Conservation (phyloP, 2,888 invertebrate genomes). For the Empis stercorea region DNA sequence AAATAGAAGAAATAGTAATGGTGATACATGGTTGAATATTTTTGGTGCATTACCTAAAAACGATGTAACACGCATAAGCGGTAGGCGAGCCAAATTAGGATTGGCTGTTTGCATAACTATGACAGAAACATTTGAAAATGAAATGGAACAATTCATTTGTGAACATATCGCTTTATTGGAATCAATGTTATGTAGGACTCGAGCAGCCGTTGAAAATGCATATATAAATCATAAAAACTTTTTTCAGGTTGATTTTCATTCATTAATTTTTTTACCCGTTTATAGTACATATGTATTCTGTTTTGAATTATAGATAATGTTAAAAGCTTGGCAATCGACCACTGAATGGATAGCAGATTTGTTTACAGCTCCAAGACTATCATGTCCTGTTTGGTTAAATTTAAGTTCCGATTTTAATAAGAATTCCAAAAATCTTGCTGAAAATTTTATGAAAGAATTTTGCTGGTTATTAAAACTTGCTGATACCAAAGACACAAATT, state of each 20-base stretch:
- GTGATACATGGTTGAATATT: neutral
- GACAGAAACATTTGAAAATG: constrained; percentile 43
- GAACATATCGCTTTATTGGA: constrained; percentile 68
- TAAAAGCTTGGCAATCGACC: constrained; percentile 37
- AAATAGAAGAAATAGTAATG: too few relatives aligned
- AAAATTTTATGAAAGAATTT: constrained; percentile 42
- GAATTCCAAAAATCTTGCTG: constrained; percentile 34
- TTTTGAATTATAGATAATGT: constrained; percentile 33
- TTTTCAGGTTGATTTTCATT: constrained; percentile 35
- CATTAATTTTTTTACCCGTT: too few relatives aligned
- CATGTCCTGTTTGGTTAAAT: constrained; percentile 53
- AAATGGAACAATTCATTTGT: constrained; percentile 60
- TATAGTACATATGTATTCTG: neutral
- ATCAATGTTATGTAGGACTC: constrained; percentile 56
- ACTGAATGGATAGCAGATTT: constrained; percentile 49
- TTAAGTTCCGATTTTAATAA: constrained; percentile 37
- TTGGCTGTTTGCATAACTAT: constrained; percentile 51
- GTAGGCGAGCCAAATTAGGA: constrained; percentile 44
- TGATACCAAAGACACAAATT: constrained; percentile 79
- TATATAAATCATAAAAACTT: constrained; percentile 40
- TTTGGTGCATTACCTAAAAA: neutral
- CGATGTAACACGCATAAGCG: constrained; percentile 7
- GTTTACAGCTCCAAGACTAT: constrained; percentile 51
- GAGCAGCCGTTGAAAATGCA: constrained; percentile 51
- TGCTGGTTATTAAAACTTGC: constrained; percentile 54